Conservation (phyloP, 2,888 invertebrate species). For the Cacoxenus indagator region DNA sequence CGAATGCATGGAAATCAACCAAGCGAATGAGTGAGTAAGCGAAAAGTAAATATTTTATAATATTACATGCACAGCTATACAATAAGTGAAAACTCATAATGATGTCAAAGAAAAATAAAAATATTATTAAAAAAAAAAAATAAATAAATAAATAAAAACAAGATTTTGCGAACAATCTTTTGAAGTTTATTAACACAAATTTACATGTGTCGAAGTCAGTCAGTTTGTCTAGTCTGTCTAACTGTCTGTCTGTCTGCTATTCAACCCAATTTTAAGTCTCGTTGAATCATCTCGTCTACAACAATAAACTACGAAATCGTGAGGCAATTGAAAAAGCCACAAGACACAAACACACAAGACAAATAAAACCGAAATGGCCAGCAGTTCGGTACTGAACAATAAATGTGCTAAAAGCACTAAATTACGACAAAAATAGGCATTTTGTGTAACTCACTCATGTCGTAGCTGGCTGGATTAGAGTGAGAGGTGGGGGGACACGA, state of each 20-base stretch:
- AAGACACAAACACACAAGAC: neutral
- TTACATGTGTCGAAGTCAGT: neutral
- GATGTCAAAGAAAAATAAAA: neutral
- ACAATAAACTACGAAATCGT: neutral
- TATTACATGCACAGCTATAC: neutral
- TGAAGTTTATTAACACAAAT: neutral
- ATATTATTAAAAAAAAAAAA: neutral
- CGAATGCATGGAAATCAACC: neutral
- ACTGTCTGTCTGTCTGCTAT: neutral
- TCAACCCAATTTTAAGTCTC: neutral
- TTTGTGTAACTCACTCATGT: no score
- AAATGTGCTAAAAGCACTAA: slow-evolving; percentile 11
- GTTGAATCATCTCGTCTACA: neutral
- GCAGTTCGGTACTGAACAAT: neutral
- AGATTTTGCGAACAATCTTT: neutral
- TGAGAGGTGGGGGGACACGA: no score
- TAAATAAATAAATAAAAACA: neutral
- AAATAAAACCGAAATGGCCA: neutral
- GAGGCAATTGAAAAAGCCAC: neutral
- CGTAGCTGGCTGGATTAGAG: no score
- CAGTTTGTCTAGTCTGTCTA: no score
- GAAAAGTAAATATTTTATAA: neutral
- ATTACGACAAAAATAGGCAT: neutral
- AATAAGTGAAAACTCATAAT: neutral
- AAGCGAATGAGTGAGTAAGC: neutral